These are phyloP conservation scores for Protophormia terraenovae DNA, from an alignment of 2,888 invertebrate genomes.

Conservation along the genomic window DNA sequence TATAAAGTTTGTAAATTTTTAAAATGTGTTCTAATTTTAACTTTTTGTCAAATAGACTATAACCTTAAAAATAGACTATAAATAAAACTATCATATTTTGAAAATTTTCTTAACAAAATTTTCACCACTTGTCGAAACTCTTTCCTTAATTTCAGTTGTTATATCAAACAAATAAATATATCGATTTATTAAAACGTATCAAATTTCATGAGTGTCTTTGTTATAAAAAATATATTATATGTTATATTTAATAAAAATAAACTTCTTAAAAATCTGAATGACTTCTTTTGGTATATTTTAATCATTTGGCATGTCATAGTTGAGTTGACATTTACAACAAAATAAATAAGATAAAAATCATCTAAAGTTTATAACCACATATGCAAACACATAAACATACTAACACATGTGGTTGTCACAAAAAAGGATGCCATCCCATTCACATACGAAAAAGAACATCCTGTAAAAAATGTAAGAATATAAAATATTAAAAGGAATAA, in stretches of 20 bases:
- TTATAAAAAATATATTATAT: conserved; percentile 1
- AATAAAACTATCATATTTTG: too few relatives aligned
- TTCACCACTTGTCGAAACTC: neutral
- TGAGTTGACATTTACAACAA: conserved; percentile 73
- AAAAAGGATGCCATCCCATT: conserved; percentile 41
- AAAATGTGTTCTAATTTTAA: too few relatives aligned
- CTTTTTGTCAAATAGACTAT: too few relatives aligned
- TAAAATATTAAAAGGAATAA: conserved; percentile 65
- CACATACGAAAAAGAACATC: conserved; percentile 10
- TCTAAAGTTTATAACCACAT: conserved; percentile 53
- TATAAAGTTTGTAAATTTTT: too few relatives aligned
- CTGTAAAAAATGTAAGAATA: conserved; percentile 10
- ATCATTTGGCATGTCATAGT: conserved; percentile 76
- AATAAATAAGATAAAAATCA: conserved; percentile 59
- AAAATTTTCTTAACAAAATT: too few relatives aligned
- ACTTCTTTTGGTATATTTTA: conserved; percentile 72
- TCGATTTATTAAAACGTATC: conserved; percentile 35
- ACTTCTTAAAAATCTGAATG: conserved; percentile 27
- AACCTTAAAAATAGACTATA: too few relatives aligned
- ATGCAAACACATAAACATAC: conserved; percentile 14
- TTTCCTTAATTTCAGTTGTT: neutral
- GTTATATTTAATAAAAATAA: conserved; percentile 54
- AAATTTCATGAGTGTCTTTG: conserved; percentile 3
- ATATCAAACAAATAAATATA: conserved; percentile 31
- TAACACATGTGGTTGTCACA: conserved; percentile 43